Base-by-base conservation (phyloP, 23 tunicate species). In the Ascidia mentula region DNA sequence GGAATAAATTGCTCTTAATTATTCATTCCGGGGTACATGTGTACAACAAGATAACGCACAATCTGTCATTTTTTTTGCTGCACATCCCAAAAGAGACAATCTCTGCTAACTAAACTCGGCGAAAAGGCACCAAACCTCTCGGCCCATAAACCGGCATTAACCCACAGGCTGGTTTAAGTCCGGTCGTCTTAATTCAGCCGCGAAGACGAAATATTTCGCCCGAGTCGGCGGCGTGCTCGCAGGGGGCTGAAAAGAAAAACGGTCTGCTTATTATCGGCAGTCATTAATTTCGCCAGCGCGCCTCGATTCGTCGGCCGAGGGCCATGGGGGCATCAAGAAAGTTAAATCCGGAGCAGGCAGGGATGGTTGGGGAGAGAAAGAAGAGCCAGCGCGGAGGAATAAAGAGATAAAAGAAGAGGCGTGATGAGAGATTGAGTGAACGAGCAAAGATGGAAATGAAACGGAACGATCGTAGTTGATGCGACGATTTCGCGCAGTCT, bases 371-470 rank as follows among this genome's bases (percentile, higher is more conserved):
- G 13, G 65, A 53, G 65, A 53, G 65, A 53, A 28, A 53, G 12
- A 53, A 9, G 65, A 9, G 65, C 13, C 22, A 53, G 65, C 65
- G 65, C 28, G 13, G n/a, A n/a, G n/a, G n/a, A n/a, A n/a, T n/a
- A n/a, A n/a, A n/a, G n/a, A n/a, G n/a, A n/a, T n/a, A n/a, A n/a
- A n/a, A n/a, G n/a, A n/a, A n/a, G n/a, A n/a, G n/a, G n/a, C n/a
- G n/a, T n/a, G n/a, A n/a, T n/a, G n/a, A n/a, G n/a, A n/a, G n/a
- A n/a, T n/a, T n/a, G n/a, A n/a, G n/a, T n/a, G n/a, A n/a, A n/a
- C n/a, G n/a, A n/a, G n/a, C n/a, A n/a, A n/a, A n/a, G 65, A 53
- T 53, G 13, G 65, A 53, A 53, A 53, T 53, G 65, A 53, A 53
- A 20, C 65, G 65, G 65, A 53, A 53, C 65, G 65, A 28, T 53